Base-by-base conservation (phyloP, 2,113 vertebrate species). In the Alligator sinensis region DNA sequence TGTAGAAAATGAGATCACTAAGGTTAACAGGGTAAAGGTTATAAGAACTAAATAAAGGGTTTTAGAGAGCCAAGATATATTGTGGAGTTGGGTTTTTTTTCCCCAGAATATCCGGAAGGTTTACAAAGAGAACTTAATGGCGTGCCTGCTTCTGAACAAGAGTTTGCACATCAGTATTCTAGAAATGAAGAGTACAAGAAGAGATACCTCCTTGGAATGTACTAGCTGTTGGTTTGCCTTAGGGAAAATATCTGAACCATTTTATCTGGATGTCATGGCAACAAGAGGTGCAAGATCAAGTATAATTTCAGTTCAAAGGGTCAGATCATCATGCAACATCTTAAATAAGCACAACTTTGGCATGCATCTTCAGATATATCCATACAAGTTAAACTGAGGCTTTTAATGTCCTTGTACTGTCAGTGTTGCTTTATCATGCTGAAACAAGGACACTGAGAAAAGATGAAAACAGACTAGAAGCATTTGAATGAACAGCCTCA, bases 221-320 rank as follows among this genome's bases (percentile, higher is more conserved):
- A 28, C 22, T 79, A 89, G 80, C 28, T 94, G 70, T 80, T 89
- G 62, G 72, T 86, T 90, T 62, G 84, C 64, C 93, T 86, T 80
- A 13, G 66, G 55, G 77, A 86, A 88, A 95, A 91, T 21, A 82
- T n/a, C 62, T 81, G 59, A 25, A 85, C 66, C 81, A 72, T 91
- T 93, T 94, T 84, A 82, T 96, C 64, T 77, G 72, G 92, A 68
- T 60, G 17, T 85, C 91, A 95, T 94, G 86, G 92, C 90, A 97
- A 96, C 87, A 0, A 61, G 77, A 95, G 74, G 70, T 54, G 34
- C 63, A 94, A 34, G 76, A 96, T 85, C 91, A 95, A 95, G 88
- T 76, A 72, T 19, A 89, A 63, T 75, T 1, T 87, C 74, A 80
- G 66, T 91, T 97, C 91, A 86, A 90, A 95, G 70, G 75, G 96